Base-by-base conservation (phyloP, 2,797 vertebrate genomes). In the Aplochiton taeniatus region DNA sequence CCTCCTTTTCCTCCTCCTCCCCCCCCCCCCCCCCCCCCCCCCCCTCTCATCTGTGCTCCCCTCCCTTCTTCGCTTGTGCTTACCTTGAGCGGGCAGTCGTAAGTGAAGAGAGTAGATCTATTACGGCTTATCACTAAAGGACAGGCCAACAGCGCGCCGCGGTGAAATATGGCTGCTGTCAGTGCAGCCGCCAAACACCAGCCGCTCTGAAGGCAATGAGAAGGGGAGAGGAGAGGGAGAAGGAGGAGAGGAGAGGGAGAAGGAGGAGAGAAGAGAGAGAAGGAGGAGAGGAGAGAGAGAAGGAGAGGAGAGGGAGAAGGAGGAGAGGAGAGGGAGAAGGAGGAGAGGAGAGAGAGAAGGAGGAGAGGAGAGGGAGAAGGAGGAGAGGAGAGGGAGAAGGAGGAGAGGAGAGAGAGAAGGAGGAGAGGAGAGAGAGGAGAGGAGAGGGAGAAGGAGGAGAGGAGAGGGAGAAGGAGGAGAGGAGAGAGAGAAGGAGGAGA, bases 81-180 rank as follows among this genome's bases (percentile, higher is more conserved):
- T 90, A 92, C 91, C 89, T 89, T 85, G 89, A 90, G 83, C 84
- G 80, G 51, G 19, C 58, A 49, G 46, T 49, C 9, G 58, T 14
- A 79, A 66, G 17, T n/a, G 74, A 81, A 73, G 81, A 70, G 82
- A 86, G 89, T 87, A 94, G 94, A 97, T 97, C 93, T 95, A 95
- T 97, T 95, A 95, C 80, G 85, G 93, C 95, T 98, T 98, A 98
- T 98, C 96, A 92, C 83, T 51, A 63, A 88, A 88, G 91, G 81
- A 90, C 96, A 98, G 94, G 90, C 89, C 70, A 68, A 82, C 81
- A 86, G 74, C 65, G 74, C 74, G 49, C 71, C 0, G 85, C 67
- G 46, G 65, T 98, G 95, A 97, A 95, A 95, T 96, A 98, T 96
- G 91, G 87, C 89, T 75, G 2, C 94, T 98, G 95, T 97, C 96